phyloP scores from a whole-genome alignment of 2,888 invertebrate species.

The Dynastes maya region DNA sequence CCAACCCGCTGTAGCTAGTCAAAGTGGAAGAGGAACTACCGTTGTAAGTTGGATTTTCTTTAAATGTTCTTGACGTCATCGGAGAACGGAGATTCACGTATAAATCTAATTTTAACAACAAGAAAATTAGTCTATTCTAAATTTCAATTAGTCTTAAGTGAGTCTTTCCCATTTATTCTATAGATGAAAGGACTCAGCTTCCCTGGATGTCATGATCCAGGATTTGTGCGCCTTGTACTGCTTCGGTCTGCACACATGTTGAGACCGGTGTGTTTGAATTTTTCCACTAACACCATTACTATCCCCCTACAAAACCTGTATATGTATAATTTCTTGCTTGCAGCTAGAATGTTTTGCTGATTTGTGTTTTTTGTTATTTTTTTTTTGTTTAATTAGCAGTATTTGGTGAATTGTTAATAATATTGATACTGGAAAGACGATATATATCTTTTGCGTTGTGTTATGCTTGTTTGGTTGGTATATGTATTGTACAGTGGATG shows the following conservation, averaged over 20 bases:
- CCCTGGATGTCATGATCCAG: slow-evolving; percentile 95
- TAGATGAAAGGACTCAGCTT: slow-evolving; percentile 97
- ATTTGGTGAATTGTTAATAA: not conserved
- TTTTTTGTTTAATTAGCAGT: not conserved
- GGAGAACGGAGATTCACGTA: not conserved
- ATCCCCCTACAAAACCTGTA: slow-evolving; percentile 18
- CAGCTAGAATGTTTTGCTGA: no score
- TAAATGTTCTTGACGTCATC: not conserved
- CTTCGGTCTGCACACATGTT: slow-evolving; percentile 97
- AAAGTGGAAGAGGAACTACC: slow-evolving; percentile 89
- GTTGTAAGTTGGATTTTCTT: slow-evolving; percentile 77
- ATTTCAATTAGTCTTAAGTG: slow-evolving; percentile 11
- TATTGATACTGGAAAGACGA: not conserved
- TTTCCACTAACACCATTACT: slow-evolving; percentile 53
- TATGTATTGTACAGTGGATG: no score
- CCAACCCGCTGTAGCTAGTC: slow-evolving; percentile 81
- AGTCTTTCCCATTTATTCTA: slow-evolving; percentile 59
- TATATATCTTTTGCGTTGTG: not conserved
- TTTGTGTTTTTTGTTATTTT: not conserved
- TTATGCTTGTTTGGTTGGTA: not conserved
- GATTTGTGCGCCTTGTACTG: slow-evolving; percentile 96
- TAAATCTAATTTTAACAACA: not conserved
- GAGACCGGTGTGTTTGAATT: slow-evolving; percentile 89
- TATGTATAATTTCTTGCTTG: no score
- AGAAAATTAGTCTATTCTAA: not conserved